These are phyloP conservation scores for Incurvaria masculella DNA, from an alignment of 2,888 invertebrate species.

Conservation along the genomic window DNA sequence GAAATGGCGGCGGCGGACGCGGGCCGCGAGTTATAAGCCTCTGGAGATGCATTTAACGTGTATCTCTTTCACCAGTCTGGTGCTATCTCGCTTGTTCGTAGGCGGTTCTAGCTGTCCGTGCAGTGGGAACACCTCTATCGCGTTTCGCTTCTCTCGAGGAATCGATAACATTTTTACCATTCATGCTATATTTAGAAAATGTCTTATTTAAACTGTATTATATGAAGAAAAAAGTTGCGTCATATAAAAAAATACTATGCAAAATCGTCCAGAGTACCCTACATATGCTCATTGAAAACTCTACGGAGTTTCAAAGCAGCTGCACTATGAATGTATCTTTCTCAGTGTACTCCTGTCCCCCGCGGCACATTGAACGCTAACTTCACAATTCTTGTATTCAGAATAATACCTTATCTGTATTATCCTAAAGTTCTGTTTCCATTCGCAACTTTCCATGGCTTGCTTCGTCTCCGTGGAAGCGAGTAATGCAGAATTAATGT, in stretches of 20 bases:
- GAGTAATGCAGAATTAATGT: background rate
- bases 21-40: conserved; percentile 38
- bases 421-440: no score
- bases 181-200: no score
- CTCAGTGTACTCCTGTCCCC: background rate
- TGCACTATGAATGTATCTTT: background rate
- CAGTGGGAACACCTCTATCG: background rate
- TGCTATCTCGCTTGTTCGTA: background rate
- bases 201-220: no score
- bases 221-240: no score
- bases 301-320: background rate
- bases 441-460: no score
- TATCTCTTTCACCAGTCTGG: background rate
- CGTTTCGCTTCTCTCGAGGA: background rate
- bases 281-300: background rate
- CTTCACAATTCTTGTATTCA: background rate
- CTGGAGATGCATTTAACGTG: conserved; percentile 30
- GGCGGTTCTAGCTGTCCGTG: background rate
- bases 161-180: no score
- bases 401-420: background rate
- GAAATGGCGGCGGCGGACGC: conserved; percentile 39
- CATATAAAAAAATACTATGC: no score
- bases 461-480: no score
- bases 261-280: no score
- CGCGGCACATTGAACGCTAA: no score